Evolutionary conservation across 1,140 invertebrate genomes (phyloP).

Genomic region (Popillia japonica): DNA sequence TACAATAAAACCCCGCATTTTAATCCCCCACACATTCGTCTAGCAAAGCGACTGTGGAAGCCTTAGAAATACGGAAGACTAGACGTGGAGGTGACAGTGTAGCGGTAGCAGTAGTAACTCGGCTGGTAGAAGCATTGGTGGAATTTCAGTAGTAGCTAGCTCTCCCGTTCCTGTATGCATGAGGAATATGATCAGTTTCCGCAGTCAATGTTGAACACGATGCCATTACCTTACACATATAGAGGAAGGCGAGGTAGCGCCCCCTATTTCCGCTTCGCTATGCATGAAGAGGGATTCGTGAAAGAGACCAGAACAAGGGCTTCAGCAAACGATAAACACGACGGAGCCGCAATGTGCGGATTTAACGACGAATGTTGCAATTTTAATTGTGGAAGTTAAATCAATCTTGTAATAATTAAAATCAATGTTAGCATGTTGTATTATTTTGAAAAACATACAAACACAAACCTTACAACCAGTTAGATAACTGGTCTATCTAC

Average conservation of each 20-base stretch:
- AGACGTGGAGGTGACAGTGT: neutral
- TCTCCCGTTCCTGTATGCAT: neutral
- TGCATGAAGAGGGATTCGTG: constrained; percentile 13
- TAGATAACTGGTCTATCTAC: no score
- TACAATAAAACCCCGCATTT: neutral
- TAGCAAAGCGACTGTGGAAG: neutral
- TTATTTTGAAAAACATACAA: no score
- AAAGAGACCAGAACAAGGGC: constrained; percentile 2
- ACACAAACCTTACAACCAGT: no score
- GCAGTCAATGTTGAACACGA: constrained; percentile 11
- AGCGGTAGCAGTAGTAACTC: neutral
- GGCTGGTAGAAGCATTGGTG: neutral
- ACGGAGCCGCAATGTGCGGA: no score
- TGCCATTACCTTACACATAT: constrained; percentile 9
- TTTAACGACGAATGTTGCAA: no score
- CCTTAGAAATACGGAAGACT: neutral
- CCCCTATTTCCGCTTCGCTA: constrained; percentile 8
- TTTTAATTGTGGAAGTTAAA: no score
- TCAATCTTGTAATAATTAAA: no score
- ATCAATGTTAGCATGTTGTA: no score
- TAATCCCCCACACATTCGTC: neutral
- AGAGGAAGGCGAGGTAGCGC: neutral
- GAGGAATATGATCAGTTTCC: constrained; percentile 14
- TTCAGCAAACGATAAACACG: neutral
- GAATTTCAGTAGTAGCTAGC: constrained; percentile 1